Evolutionary conservation across 2,113 vertebrate genomes (phyloP), one percentile per base, ranked within the genome.

Genomic region (Etheostoma spectabile): DNA sequence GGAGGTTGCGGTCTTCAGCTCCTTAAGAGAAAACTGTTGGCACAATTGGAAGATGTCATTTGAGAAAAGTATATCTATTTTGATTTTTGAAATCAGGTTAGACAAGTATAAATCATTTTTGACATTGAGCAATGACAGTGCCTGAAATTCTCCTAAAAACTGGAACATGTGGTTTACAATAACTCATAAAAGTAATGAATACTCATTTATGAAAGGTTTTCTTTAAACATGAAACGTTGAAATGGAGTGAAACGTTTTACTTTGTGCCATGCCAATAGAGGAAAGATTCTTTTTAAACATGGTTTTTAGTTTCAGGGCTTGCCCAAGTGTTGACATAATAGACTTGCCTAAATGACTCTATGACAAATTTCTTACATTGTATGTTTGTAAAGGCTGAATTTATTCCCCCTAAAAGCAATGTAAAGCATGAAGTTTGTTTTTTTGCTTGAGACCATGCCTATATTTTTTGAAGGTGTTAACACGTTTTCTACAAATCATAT

Each of bases 1-100:
- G 60, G 77, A 80, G 74, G 79, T 79, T 85, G 75, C n/a, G 73
- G 77, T 85, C 63, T 76, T 83, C 42, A 27, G 66, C 69, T 69
- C 35, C 53, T 83, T 57, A 27, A 74, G 30, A 80, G 60, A 80
- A 83, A 86, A n/a, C 45, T 51, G 64, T 75, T 53, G 12, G 48
- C 45, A 70, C 55, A 12, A 81, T 78, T 71, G 62, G 83, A 89
- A 64, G 19, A 78, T 76, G 53, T 74, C 51, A 57, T 80, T 77
- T 74, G 15, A 65, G 56, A 86, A 87, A 78, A 57, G 24, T 79
- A 73, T 71, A 53, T 75, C 60, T 55, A 27, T 88, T 74, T 75
- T 19, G 24, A 64, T 80, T 82, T 87, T 80, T 71, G 60, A 85
- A 62, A 8, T 65, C 2, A 27, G 11, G 14, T 84, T 78, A 71